phyloP scores from a whole-genome alignment of 1,140 invertebrate genomes.

The Dinoponera quadriceps region DNA sequence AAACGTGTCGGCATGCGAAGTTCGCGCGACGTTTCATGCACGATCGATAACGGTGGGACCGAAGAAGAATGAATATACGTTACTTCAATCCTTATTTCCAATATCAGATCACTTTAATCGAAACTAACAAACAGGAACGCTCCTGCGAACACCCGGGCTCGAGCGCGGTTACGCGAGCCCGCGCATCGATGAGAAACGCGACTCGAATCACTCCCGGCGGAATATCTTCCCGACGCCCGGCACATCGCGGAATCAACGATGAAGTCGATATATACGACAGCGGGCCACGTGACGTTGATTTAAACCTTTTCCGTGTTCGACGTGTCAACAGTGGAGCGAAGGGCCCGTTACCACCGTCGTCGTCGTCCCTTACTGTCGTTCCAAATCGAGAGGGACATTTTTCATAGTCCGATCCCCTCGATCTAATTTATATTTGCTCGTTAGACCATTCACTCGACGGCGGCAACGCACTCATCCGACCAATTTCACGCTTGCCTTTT shows the following conservation, averaged over 20 bases:
- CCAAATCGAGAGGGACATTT: constrained; percentile 40
- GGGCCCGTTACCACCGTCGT: constrained; percentile 22
- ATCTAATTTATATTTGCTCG: constrained; percentile 76
- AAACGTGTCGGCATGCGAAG: too few relatives aligned
- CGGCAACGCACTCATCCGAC: constrained; percentile 58
- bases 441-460: constrained; percentile 63
- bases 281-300: constrained; percentile 37
- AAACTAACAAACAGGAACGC: too few relatives aligned
- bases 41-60: too few relatives aligned
- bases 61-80: too few relatives aligned
- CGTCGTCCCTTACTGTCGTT: constrained; percentile 20
- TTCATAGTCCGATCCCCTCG: constrained; percentile 60
- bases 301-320: constrained; percentile 46
- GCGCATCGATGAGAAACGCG: constrained; percentile 18
- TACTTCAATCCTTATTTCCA: too few relatives aligned
- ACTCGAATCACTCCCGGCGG: constrained; percentile 1
- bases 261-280: constrained; percentile 11
- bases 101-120: too few relatives aligned
- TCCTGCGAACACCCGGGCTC: too few relatives aligned
- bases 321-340: constrained; percentile 46
- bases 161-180: too few relatives aligned
- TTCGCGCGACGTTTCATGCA: too few relatives aligned
- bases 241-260: constrained; percentile 26
- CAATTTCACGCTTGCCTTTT: constrained; percentile 65
- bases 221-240: constrained; percentile 30